phyloP scores from a whole-genome alignment of 2,888 invertebrate genomes.

The Xylocampa areola region DNA sequence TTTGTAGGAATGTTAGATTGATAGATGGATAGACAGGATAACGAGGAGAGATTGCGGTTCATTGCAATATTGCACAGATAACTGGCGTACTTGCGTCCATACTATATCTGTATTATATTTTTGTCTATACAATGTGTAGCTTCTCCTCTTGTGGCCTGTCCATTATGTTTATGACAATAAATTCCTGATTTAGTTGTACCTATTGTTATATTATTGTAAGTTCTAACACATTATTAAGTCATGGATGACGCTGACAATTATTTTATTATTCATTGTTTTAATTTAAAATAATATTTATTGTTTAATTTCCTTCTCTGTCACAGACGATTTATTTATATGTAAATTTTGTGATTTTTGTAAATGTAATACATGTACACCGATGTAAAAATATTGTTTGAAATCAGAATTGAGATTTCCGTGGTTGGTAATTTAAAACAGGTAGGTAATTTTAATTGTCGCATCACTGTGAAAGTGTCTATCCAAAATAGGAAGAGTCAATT shows the following conservation, averaged over 20 bases:
- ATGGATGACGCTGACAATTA: not conserved
- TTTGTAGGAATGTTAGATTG: constrained; percentile 43
- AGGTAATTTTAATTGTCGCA: too few species aligned
- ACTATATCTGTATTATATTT: too few species aligned
- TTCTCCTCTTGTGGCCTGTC: constrained; percentile 37
- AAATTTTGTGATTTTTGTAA: too few species aligned
- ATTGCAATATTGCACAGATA: constrained; percentile 14
- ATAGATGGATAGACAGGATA: constrained; percentile 45
- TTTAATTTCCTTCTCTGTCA: not conserved
- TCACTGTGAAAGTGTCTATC: too few species aligned
- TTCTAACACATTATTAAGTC: not conserved
- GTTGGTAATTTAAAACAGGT: too few species aligned
- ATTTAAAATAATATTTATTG: not conserved
- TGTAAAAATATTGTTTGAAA: too few species aligned
- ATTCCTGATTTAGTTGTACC: constrained; percentile 9
- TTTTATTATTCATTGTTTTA: not conserved
- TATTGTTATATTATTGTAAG: constrained; percentile 2
- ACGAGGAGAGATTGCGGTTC: constrained; percentile 54
- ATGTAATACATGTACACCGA: too few species aligned
- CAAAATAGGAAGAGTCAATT: too few species aligned
- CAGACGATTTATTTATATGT: too few species aligned
- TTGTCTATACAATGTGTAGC: constrained; percentile 11
- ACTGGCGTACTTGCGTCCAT: constrained; percentile 12
- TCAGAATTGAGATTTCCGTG: too few species aligned
- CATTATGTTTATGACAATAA: constrained; percentile 4